phyloP scores from a whole-genome alignment of 1,140 invertebrate species.

The Sminthurinus signatus region DNA sequence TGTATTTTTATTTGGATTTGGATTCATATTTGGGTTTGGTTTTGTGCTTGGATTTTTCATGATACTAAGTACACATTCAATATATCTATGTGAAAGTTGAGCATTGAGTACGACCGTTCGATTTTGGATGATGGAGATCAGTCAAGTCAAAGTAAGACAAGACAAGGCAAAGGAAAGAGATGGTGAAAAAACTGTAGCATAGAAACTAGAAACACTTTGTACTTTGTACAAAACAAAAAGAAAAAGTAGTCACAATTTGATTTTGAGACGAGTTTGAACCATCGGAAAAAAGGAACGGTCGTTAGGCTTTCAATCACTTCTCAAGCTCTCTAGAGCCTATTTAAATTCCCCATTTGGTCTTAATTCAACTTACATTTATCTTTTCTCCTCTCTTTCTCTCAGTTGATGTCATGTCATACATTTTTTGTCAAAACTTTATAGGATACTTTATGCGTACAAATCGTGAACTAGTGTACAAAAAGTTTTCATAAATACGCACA shows the following conservation, averaged over 20 bases:
- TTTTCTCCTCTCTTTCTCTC: constrained; percentile 15
- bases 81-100: background rate
- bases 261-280: constrained; percentile 1
- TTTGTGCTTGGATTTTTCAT: background rate
- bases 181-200: background rate
- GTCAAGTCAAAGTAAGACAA: background rate
- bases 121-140: background rate
- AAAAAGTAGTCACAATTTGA: constrained; percentile 16
- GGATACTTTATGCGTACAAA: too few relatives aligned
- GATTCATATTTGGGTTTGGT: too few relatives aligned
- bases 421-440: too few relatives aligned
- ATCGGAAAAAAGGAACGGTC: constrained; percentile 10
- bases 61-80: background rate
- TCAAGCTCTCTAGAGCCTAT: constrained; percentile 27
- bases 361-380: constrained; percentile 30
- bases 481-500: too few relatives aligned
- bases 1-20: too few relatives aligned
- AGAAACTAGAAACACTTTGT: constrained; percentile 11
- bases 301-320: constrained; percentile 39
- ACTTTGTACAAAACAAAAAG: too few relatives aligned
- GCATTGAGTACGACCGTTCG: background rate
- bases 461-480: too few relatives aligned
- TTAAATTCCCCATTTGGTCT: constrained; percentile 38
- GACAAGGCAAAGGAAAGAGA: background rate
- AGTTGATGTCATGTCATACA: too few relatives aligned